Evolutionary conservation across 2,113 vertebrate species (phyloP).

Genomic region (Lamprotornis superbus): DNA sequence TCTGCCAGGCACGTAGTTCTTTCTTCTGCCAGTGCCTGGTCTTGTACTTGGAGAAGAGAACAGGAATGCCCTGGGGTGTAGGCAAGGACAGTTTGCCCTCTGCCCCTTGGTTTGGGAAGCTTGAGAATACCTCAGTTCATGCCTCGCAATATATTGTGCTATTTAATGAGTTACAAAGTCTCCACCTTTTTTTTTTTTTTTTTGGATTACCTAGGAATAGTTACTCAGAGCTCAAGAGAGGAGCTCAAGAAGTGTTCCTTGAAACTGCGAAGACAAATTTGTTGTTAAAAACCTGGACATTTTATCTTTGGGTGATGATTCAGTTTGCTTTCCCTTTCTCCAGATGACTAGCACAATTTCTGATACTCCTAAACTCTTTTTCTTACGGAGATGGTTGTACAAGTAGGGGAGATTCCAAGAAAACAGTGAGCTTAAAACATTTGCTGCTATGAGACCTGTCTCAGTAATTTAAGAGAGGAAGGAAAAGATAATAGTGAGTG

Average conservation of each 20-base stretch:
- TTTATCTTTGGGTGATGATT: background rate
- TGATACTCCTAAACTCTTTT: background rate
- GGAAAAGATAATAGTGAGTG: background rate
- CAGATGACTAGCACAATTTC: background rate
- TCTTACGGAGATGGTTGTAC: background rate
- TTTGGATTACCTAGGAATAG: background rate
- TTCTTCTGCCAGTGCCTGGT: background rate
- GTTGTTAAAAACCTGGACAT: background rate
- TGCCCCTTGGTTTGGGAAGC: background rate
- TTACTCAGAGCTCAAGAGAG: background rate
- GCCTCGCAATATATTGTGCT: background rate
- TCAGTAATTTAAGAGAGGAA: constrained; percentile 26
- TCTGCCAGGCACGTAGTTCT: constrained; percentile 42
- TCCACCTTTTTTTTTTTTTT: background rate
- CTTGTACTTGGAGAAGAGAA: background rate
- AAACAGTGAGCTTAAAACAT: background rate
- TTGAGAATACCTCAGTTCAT: background rate
- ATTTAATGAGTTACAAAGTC: background rate
- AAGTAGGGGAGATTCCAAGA: background rate
- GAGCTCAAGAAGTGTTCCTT: background rate
- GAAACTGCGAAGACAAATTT: background rate
- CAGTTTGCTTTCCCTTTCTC: background rate
- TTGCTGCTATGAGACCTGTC: background rate
- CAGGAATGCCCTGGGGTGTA: background rate
- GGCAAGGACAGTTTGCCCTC: background rate